Conservation (phyloP, 2,113 vertebrate species). For the Leucopsar rothschildi region DNA sequence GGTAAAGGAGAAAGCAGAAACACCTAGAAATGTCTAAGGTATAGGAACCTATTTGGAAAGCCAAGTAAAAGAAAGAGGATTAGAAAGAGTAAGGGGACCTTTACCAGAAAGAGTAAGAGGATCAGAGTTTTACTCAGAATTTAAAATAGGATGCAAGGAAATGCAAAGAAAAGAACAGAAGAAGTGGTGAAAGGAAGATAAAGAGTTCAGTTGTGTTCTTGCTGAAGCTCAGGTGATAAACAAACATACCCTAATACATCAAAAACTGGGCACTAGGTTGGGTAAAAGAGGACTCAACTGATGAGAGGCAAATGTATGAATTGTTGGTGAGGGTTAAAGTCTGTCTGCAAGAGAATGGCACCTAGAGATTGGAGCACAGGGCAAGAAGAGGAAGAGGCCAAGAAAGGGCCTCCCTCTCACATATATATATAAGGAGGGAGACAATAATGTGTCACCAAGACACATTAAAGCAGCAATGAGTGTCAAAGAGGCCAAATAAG, state of each 20-base stretch:
- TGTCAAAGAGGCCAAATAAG: neutral
- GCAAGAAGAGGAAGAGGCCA: neutral
- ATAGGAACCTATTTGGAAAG: neutral
- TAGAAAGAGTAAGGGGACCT: neutral
- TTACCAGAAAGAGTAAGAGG: neutral
- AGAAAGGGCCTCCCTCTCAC: neutral
- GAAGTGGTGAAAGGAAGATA: neutral
- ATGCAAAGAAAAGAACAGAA: neutral
- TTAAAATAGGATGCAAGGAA: neutral
- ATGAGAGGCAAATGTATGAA: neutral
- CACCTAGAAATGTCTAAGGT: neutral
- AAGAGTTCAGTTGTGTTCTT: neutral
- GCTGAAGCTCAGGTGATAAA: neutral
- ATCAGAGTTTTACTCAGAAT: neutral
- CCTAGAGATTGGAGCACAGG: neutral
- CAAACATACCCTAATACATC: neutral
- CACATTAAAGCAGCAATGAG: neutral
- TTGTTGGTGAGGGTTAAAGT: neutral
- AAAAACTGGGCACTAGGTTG: neutral
- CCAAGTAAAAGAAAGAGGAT: neutral
- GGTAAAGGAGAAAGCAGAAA: neutral
- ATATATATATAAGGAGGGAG: neutral
- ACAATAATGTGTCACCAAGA: neutral
- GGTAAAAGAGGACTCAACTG: neutral
- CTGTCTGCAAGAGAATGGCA: neutral